Evolutionary conservation across 2,888 invertebrate species (phyloP).

Genomic region (Aethes cnicana): DNA sequence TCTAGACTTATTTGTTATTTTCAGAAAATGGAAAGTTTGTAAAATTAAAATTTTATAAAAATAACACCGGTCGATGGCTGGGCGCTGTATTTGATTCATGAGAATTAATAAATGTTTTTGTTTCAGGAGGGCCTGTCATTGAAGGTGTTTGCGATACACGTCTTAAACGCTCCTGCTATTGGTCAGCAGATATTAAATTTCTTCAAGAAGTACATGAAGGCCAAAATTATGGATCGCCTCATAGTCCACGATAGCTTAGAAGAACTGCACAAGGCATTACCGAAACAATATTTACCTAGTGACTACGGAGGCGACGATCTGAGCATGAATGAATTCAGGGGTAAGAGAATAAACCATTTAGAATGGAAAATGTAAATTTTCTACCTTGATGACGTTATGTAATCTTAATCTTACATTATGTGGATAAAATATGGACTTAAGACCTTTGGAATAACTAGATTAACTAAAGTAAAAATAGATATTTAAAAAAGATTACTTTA

Average conservation of each 20-base stretch:
- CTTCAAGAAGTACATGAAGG: constrained; percentile 62
- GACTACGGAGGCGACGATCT: constrained; percentile 64
- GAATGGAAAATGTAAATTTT: no score
- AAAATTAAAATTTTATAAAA: background rate
- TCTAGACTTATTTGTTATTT: background rate
- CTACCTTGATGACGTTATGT: no score
- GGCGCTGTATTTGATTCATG: no score
- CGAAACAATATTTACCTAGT: constrained; percentile 57
- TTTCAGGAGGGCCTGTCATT: constrained; percentile 74
- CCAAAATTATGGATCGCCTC: constrained; percentile 66
- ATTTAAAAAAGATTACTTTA: no score
- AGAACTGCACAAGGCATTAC: constrained; percentile 54
- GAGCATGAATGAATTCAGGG: constrained; percentile 56
- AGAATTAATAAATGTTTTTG: background rate
- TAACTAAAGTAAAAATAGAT: no score
- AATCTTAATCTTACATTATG: no score
- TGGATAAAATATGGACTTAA: no score
- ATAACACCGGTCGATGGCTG: no score
- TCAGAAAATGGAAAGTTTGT: background rate
- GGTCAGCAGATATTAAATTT: constrained; percentile 55
- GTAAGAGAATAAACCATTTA: constrained; percentile 40
- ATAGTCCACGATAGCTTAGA: constrained; percentile 53
- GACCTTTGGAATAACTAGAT: no score
- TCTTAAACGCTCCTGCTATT: constrained; percentile 63
- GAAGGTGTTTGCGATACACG: constrained; percentile 64